Evolutionary conservation across 2,888 invertebrate genomes (phyloP), one percentile per base, ranked within the genome.

Genomic region (Hymenopus coronatus): DNA sequence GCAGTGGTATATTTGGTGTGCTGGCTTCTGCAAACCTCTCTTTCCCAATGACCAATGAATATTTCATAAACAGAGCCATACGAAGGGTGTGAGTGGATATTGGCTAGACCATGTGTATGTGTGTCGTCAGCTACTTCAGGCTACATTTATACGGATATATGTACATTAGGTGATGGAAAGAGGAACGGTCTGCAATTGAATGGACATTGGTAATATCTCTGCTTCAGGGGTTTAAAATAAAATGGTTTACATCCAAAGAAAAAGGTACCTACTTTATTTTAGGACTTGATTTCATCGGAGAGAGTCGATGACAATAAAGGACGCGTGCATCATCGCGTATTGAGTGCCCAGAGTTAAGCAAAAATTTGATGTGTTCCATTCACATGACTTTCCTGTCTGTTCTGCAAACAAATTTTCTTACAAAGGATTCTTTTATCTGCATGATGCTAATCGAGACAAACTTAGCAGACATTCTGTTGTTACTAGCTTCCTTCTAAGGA

Each of bases 101-200:
- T 70, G 54, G 54, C 54, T 15, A 70, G 54, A 40, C 40, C 25
- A 70, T 25, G 54, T 20, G 54, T 70, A 70, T 70, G 54, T 70
- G 54, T 70, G 54, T 70, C 96, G 86, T 81, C 28, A 84, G 84
- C 83, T 84, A 30, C 83, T 40, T 88, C 83, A 30, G 33, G 40
- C 46, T 46, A 30, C 28, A 88, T 40, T 28, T 46, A 70, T 28
- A 88, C 28, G n/a, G 87, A n/a, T 88, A 28, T 83, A 40, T 30
- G 28, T 33, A 70, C 88, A 89, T 33, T 28, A 87, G 30, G 33
- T 54, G 33, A 70, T 70, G 54, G 54, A 70, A 70, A 70, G 54
- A 70, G 54, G 25, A 70, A 70, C 25, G 54, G 54, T 70, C 54
- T 70, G 54, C 54, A 20, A 70, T 70, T 70, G 54, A 70, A 70